phyloP scores from a whole-genome alignment of 2,113 vertebrate genomes.

The Erythrocebus patas region DNA sequence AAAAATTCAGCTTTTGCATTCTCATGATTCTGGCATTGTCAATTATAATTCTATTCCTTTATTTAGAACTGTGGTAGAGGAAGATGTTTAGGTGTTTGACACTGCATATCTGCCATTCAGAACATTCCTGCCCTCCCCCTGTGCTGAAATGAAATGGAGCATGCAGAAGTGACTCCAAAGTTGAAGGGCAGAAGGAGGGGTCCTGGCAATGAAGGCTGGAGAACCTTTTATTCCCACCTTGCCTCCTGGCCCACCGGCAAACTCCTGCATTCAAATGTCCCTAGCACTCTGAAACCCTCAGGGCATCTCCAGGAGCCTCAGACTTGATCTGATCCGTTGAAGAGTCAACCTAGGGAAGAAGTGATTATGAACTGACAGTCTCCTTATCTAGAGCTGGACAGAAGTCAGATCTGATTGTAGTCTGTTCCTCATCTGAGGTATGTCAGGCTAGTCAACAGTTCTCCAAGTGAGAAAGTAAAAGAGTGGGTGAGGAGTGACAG shows the following conservation, averaged over 20 bases:
- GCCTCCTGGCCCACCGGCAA: not conserved
- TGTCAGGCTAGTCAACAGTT: not conserved
- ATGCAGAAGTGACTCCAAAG: not conserved
- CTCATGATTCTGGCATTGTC: not conserved
- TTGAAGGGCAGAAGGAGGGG: not conserved
- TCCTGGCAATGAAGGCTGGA: not conserved
- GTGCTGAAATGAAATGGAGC: not conserved
- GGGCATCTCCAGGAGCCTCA: not conserved
- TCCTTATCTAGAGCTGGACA: not conserved
- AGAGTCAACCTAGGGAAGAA: not conserved
- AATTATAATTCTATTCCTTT: not conserved
- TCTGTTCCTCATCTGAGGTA: not conserved
- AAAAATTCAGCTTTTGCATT: not conserved
- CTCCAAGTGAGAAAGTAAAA: not conserved
- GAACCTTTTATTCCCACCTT: not conserved
- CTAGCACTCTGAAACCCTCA: not conserved
- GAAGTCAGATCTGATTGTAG: not conserved
- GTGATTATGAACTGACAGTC: not conserved
- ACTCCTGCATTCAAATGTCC: not conserved
- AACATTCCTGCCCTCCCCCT: not conserved
- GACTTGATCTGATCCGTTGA: not conserved
- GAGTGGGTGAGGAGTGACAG: not conserved
- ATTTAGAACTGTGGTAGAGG: not conserved
- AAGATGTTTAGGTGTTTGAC: not conserved
- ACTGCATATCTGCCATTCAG: not conserved